Evolutionary conservation across 2,797 vertebrate species (phyloP).

Genomic region (Saxicola maurus): DNA sequence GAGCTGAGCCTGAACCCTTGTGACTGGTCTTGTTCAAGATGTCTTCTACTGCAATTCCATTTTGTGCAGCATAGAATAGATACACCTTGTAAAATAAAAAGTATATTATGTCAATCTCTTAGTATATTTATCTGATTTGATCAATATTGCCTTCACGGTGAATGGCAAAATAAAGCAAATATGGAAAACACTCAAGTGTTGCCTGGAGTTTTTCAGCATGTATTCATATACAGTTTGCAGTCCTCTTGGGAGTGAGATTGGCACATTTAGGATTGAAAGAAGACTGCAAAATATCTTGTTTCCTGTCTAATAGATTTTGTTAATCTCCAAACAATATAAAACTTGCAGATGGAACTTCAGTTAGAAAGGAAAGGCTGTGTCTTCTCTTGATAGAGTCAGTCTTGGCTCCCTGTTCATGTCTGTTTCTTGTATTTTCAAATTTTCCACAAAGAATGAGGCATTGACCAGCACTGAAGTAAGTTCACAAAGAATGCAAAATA

Average conservation of each 20-base stretch:
- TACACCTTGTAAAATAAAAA: neutral
- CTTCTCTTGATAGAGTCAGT: neutral
- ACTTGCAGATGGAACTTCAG: neutral
- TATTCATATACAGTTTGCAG: neutral
- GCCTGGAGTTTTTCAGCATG: neutral
- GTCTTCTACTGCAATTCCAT: neutral
- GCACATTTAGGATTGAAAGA: neutral
- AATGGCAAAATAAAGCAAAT: neutral
- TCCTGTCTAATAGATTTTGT: neutral
- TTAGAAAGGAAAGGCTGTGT: neutral
- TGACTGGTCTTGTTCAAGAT: neutral
- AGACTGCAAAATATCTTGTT: neutral
- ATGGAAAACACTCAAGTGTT: neutral
- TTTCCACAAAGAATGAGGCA: neutral
- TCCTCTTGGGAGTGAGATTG: neutral
- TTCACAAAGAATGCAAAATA: neutral
- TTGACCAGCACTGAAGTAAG: neutral
- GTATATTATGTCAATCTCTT: neutral
- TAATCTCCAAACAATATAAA: neutral
- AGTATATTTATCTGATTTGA: neutral
- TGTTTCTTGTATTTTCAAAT: neutral
- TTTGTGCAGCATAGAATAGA: neutral
- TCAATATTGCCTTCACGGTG: neutral
- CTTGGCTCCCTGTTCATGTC: neutral
- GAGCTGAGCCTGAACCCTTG: neutral